Percentiles rank a stretch among this genome's conserved stretches.
These are phyloP conservation scores for Hyles euphorbiae DNA, from an alignment of 1,140 invertebrate species.

Conservation along the genomic window DNA sequence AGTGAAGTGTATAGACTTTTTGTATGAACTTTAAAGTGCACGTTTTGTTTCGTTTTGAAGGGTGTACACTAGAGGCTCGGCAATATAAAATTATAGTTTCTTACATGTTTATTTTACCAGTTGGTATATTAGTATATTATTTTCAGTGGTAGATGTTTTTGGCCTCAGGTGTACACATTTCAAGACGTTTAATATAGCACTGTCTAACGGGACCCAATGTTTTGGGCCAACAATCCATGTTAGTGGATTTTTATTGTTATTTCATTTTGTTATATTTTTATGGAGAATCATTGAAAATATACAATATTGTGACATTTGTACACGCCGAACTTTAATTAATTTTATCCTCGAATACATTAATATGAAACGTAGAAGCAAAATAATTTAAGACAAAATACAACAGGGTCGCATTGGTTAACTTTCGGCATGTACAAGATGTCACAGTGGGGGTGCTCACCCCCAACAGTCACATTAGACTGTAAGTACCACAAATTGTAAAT, in stretches of 20 bases:
- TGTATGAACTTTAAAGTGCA: background rate
- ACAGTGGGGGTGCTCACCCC: background rate
- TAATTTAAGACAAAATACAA: too few species aligned
- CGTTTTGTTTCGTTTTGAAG: too few species aligned
- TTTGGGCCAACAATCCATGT: conserved; percentile 1
- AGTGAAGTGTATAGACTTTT: conserved; percentile 7
- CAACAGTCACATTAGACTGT: conserved; percentile 14
- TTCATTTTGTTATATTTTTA: conserved; percentile 8
- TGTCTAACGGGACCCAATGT: conserved; percentile 3
- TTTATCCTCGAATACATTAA: too few species aligned
- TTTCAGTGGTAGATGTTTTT: background rate
- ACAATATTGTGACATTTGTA: too few species aligned
- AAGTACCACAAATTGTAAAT: conserved; percentile 24
- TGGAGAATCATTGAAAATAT: too few species aligned
- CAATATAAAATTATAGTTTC: too few species aligned
- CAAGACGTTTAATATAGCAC: background rate
- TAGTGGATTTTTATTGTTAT: conserved; percentile 8
- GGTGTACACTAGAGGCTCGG: too few species aligned
- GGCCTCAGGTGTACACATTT: background rate
- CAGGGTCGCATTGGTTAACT: too few species aligned
- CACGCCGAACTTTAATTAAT: too few species aligned
- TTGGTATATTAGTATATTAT: too few species aligned
- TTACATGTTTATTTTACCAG: too few species aligned
- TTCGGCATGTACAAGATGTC: conserved; percentile 1
- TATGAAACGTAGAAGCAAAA: too few species aligned